Percentiles rank a stretch among this genome's conserved stretches.
These are phyloP conservation scores for Emmelina monodactyla DNA, from an alignment of 2,888 invertebrate species.

Conservation along the genomic window DNA sequence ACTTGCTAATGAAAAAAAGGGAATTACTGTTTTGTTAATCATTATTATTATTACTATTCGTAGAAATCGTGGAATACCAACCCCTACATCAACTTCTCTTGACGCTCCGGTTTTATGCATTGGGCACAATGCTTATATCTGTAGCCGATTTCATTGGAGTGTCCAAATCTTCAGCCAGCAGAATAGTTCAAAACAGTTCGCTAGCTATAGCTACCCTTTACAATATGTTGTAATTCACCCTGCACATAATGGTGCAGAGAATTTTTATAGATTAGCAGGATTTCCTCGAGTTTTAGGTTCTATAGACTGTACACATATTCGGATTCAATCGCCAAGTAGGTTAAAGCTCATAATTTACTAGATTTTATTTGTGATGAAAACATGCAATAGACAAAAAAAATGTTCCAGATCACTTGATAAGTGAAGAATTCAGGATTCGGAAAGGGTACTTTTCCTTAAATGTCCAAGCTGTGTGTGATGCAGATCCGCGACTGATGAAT, in stretches of 20 bases:
- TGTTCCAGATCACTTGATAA: constrained; percentile 5
- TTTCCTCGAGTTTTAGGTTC: constrained; percentile 14
- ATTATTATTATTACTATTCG: too few species aligned
- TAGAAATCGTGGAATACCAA: constrained; percentile 18
- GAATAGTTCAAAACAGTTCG: constrained; percentile 17
- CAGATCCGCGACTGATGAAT: constrained; percentile 13
- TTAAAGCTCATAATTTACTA: too few species aligned
- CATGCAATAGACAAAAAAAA: too few species aligned
- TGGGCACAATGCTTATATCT: too few species aligned
- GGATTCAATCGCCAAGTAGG: constrained; percentile 12
- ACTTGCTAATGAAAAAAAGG: too few species aligned
- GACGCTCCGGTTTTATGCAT: too few species aligned
- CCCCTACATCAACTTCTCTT: constrained; percentile 19
- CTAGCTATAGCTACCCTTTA: constrained; percentile 17
- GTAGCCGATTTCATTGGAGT: constrained; percentile 21
- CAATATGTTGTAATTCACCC: constrained; percentile 15
- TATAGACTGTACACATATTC: constrained; percentile 15
- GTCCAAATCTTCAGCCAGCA: constrained; percentile 16
- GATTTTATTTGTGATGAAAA: too few species aligned
- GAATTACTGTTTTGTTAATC: too few species aligned
- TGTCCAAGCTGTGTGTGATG: constrained; percentile 15
- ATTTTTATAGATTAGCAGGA: constrained; percentile 11
- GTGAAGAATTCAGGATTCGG: constrained; percentile 10
- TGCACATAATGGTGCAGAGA: constrained; percentile 10
- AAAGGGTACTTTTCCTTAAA: constrained; percentile 12